These are phyloP conservation scores for Chymomyza fuscimana DNA, from an alignment of 2,888 invertebrate species.

Conservation along the genomic window DNA sequence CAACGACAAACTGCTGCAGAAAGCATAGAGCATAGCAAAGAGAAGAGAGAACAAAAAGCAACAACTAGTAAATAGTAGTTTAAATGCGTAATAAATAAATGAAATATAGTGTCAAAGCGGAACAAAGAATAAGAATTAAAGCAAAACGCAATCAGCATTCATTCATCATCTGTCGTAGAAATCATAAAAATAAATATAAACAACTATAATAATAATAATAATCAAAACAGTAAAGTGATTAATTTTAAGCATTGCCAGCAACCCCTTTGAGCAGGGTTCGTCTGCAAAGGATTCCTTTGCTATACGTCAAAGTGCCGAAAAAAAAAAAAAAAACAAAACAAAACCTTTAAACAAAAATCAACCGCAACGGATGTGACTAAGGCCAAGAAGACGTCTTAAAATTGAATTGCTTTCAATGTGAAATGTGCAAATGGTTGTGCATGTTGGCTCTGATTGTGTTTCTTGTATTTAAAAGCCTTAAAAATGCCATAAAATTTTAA, in stretches of 20 bases:
- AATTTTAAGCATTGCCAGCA: too few relatives aligned
- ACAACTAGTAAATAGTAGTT: conserved; percentile 4
- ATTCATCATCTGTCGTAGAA: not conserved
- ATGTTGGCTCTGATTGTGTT: not conserved
- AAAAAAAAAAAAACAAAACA: too few relatives aligned
- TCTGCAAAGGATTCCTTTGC: too few relatives aligned
- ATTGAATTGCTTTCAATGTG: conserved; percentile 12
- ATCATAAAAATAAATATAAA: not conserved
- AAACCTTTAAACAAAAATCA: too few relatives aligned
- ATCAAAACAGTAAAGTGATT: too few relatives aligned
- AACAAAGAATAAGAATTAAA: not conserved
- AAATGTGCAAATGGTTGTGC: too few relatives aligned
- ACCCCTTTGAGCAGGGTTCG: too few relatives aligned
- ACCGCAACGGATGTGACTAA: conserved; percentile 45
- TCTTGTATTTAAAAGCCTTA: conserved; percentile 14
- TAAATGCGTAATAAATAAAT: not conserved
- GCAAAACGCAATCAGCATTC: not conserved
- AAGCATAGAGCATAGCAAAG: conserved; percentile 9
- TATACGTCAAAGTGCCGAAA: too few relatives aligned
- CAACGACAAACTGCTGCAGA: conserved; percentile 53
- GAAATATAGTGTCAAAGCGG: not conserved
- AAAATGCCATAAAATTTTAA: conserved; percentile 27
- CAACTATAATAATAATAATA: not conserved
- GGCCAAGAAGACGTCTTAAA: conserved; percentile 27
- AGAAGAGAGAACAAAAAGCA: not conserved